Evolutionary conservation across 2,888 invertebrate genomes (phyloP), one percentile per base, ranked within the genome.

Genomic region (Automeris io): DNA sequence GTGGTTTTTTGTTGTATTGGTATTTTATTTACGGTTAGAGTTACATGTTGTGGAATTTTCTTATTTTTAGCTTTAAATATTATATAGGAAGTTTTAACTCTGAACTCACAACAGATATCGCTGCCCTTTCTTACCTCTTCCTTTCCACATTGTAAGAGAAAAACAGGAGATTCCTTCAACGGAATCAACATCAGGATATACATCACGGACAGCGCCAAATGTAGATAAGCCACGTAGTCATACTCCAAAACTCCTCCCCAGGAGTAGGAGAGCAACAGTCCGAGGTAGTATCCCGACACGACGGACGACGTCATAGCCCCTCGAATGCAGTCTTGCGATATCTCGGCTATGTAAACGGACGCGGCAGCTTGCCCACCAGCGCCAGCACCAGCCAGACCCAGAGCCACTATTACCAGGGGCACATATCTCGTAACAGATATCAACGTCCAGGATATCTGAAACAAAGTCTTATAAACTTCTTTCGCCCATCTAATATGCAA

Each of bases 91-190:
- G n/a, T n/a, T n/a, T n/a, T n/a, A n/a, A n/a, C n/a, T n/a, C n/a
- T n/a, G n/a, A n/a, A n/a, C n/a, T n/a, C n/a, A n/a, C n/a, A n/a
- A n/a, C n/a, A n/a, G n/a, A n/a, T n/a, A n/a, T n/a, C n/a, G n/a
- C n/a, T n/a, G n/a, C n/a, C n/a, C n/a, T n/a, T n/a, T 37, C 54
- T 49, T 12, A 80, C 80, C 65, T 72, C 55, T 12, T 76, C 77
- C 22, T 53, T 70, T 0, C 70, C 75, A 7, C 50, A 57, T 39
- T 73, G 64, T 39, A 80, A 26, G 41, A 81, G 42, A 42, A 62
- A 80, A 2, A 77, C 74, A 0, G 81, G 79, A 0, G 80, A 79
- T 13, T 81, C 81, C 35, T 75, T 70, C 37, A 81, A 34, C 1
- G 70, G 13, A 2, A 52, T 44, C 37, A 81, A 23, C 45, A 71